A percentile compares a stretch with the other conserved stretches of the same genome.
Evolutionary conservation across 2,888 invertebrate species (phyloP).

Genomic region (Drosophila hamatofila): DNA sequence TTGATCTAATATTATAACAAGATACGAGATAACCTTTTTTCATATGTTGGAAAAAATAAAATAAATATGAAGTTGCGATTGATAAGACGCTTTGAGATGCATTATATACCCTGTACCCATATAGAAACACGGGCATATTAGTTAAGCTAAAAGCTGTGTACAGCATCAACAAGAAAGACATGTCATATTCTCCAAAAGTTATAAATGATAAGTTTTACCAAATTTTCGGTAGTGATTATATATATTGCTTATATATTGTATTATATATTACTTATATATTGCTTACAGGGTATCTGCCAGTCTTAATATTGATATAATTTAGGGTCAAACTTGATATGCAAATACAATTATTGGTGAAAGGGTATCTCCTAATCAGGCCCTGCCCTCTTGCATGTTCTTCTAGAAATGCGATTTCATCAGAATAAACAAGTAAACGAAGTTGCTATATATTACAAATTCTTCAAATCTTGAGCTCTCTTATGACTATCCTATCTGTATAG

Average conservation of each 20-base stretch:
- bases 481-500: neutral
- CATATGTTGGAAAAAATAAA: too few relatives aligned
- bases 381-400: neutral
- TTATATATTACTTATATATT: too few relatives aligned
- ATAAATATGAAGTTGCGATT: neutral
- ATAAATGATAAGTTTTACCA: too few relatives aligned
- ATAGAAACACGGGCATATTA: neutral
- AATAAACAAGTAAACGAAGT: slow-evolving; percentile 1
- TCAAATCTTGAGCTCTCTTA: slow-evolving; percentile 15
- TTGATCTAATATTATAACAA: too few relatives aligned
- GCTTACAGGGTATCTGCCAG: too few relatives aligned
- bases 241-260: too few relatives aligned
- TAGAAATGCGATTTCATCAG: slow-evolving; percentile 3
- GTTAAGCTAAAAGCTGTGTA: too few relatives aligned
- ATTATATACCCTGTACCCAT: neutral
- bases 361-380: neutral
- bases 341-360: neutral
- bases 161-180: too few relatives aligned
- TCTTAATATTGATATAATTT: neutral
- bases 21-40: too few relatives aligned
- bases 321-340: neutral
- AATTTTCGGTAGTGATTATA: too few relatives aligned
- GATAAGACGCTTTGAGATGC: neutral
- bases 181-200: too few relatives aligned
- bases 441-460: slow-evolving; percentile 2